Conservation (phyloP, 2,113 vertebrate species). For the Podilymbus podiceps region DNA sequence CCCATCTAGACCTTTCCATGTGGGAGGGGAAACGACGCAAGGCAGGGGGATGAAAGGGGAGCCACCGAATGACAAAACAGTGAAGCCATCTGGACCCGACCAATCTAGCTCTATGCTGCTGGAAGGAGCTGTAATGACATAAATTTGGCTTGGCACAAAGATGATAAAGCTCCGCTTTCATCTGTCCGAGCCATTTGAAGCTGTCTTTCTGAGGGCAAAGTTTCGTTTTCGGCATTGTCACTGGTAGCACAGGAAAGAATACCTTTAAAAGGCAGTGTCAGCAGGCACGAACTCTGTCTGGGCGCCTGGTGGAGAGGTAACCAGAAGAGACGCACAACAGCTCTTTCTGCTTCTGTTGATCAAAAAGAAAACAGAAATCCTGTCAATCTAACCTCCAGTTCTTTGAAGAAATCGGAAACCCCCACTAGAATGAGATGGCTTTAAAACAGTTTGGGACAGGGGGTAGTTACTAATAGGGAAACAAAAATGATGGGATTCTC, state of each 20-base stretch:
- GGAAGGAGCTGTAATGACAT: neutral
- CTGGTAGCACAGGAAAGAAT: no score
- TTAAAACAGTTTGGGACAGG: neutral
- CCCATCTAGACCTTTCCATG: neutral
- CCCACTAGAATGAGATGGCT: neutral
- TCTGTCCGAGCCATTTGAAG: neutral
- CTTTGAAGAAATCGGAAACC: neutral
- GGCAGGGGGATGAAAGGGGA: neutral
- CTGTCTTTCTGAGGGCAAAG: neutral
- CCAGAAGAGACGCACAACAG: neutral
- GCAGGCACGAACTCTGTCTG: neutral
- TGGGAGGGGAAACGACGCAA: neutral
- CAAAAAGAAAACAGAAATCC: neutral
- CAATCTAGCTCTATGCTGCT: neutral
- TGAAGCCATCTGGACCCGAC: neutral
- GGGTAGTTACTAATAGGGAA: neutral
- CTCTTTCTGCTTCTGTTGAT: neutral
- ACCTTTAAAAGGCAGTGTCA: neutral
- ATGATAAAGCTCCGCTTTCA: neutral
- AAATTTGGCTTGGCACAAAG: neutral
- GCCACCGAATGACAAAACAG: neutral
- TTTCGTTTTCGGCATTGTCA: neutral
- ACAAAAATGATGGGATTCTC: neutral
- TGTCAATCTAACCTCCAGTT: neutral
- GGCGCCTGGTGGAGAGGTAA: neutral